Evolutionary conservation across 2,113 vertebrate genomes (phyloP).

Genomic region (Hippoglossus stenolepis): DNA sequence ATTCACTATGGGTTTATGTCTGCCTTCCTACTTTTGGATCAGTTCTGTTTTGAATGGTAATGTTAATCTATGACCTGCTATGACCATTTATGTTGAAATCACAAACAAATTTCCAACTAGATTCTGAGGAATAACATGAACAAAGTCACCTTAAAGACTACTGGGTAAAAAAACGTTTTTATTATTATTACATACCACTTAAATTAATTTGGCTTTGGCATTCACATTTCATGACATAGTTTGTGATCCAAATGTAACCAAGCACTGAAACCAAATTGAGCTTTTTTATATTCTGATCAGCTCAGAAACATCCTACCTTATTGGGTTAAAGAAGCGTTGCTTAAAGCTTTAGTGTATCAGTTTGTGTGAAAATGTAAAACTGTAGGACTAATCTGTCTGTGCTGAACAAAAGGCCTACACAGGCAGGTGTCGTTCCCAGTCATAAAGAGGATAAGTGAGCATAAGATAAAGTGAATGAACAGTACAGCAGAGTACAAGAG

Average conservation of each 20-base stretch:
- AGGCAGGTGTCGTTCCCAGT: conserved; percentile 9
- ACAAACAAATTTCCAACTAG: not conserved
- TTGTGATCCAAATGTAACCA: not conserved
- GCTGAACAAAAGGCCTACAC: conserved; percentile 60
- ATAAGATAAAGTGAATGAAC: conserved; percentile 22
- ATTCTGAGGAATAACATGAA: not conserved
- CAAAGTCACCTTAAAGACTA: not conserved
- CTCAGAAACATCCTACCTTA: not conserved
- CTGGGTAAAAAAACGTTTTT: not conserved
- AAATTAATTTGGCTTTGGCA: not conserved
- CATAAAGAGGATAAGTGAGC: conserved; percentile 2
- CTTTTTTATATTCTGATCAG: not conserved
- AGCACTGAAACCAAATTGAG: not conserved
- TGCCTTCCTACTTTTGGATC: not conserved
- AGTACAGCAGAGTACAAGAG: conserved; percentile 3
- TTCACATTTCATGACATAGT: not conserved
- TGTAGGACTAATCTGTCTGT: conserved; percentile 44
- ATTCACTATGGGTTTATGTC: not conserved
- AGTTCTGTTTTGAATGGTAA: conserved; percentile 8
- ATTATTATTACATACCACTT: not conserved
- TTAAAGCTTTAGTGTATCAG: not conserved
- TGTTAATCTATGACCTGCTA: not conserved
- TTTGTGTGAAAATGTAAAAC: conserved; percentile 57
- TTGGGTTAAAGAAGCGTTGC: not conserved
- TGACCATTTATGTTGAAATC: not conserved